Percentiles rank a stretch among this genome's conserved stretches.
phyloP scores from a whole-genome alignment of 2,113 vertebrate genomes.

The Myotis brandtii region DNA sequence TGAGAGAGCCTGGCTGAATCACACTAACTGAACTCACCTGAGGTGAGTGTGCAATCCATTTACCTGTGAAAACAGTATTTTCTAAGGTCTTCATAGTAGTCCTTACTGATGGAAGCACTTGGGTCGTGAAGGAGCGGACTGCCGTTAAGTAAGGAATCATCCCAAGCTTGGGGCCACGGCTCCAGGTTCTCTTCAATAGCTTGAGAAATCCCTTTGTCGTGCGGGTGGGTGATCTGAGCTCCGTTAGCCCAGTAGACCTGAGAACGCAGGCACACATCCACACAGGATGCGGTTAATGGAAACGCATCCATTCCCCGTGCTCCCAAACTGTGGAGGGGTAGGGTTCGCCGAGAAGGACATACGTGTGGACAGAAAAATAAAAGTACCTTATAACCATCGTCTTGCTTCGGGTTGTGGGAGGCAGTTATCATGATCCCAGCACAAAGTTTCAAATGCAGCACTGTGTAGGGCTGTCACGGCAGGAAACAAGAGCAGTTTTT shows the following conservation, averaged over 20 bases:
- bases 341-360: fast-evolving
- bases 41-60: not conserved
- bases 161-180: slow-evolving; percentile 95
- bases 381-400: slow-evolving; percentile 98
- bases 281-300: not conserved
- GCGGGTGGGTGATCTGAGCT: slow-evolving; percentile 96
- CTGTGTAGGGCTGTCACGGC: slow-evolving; percentile 92
- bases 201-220: slow-evolving; percentile 93
- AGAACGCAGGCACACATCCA: not conserved
- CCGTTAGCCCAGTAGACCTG: slow-evolving; percentile 99
- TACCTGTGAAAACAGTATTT: slow-evolving; percentile 96
- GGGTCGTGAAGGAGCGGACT: slow-evolving; percentile 91
- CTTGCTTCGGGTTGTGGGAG: slow-evolving; percentile 98
- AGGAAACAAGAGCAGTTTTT: not conserved
- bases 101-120: slow-evolving; percentile 85
- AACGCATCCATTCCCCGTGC: not conserved
- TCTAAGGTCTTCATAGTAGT: slow-evolving; percentile 94
- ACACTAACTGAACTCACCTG: not conserved
- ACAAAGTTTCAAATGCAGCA: slow-evolving; percentile 93
- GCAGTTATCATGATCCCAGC: slow-evolving; percentile 98
- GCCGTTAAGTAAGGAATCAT: slow-evolving; percentile 87
- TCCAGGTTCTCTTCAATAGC: slow-evolving; percentile 94
- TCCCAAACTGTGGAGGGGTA: fast-evolving
- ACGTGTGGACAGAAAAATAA: not conserved
- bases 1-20: not conserved